Conservation (phyloP, 1,140 invertebrate species). For the Artemia franciscana region DNA sequence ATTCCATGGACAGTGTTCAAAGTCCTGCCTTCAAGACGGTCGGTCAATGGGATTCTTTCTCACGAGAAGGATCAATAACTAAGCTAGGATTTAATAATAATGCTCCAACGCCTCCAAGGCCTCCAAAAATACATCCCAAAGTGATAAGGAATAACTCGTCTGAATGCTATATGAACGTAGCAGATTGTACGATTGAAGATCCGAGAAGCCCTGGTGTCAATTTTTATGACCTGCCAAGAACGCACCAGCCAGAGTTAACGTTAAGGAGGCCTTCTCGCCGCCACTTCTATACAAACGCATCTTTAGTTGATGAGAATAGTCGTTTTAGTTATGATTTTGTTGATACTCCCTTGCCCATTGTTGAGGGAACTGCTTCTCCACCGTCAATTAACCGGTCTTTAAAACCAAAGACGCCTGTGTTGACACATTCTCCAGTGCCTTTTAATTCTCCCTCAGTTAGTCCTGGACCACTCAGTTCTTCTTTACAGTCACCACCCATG, state of each 20-base stretch:
- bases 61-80: neutral
- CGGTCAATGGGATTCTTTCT: neutral
- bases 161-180: neutral
- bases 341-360: slow-evolving; percentile 8
- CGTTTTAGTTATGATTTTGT: slow-evolving; percentile 23
- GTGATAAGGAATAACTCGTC: neutral
- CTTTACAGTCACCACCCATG: neutral
- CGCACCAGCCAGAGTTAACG: slow-evolving; percentile 25
- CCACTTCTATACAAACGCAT: slow-evolving; percentile 47
- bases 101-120: neutral
- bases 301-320: slow-evolving; percentile 27
- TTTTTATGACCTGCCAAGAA: slow-evolving; percentile 40
- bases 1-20: neutral
- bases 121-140: neutral
- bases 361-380: slow-evolving; percentile 26
- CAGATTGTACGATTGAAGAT: neutral
- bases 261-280: slow-evolving; percentile 11
- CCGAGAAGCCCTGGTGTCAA: neutral
- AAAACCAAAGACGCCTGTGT: slow-evolving; percentile 30
- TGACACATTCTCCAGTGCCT: neutral
- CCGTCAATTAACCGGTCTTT: slow-evolving; percentile 48
- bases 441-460: neutral
- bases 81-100: neutral
- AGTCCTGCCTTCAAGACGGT: neutral
- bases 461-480: neutral